These are phyloP conservation scores for Acanthosoma haemorrhoidale DNA, from an alignment of 2,888 invertebrate genomes.

Conservation along the genomic window DNA sequence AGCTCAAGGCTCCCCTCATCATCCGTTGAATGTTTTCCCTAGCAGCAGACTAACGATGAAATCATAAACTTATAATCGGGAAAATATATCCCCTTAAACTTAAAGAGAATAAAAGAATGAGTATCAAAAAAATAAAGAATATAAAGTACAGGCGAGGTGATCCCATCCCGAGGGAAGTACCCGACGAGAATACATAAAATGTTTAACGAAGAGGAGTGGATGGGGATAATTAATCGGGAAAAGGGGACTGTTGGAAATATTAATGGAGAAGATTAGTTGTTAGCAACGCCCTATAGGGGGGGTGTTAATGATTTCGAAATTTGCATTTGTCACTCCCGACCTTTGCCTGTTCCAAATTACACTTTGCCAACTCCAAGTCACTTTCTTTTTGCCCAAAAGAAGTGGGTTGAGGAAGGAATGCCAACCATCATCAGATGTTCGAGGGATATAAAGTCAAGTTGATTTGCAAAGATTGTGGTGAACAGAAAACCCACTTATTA, in stretches of 20 bases:
- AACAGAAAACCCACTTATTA: too few species aligned
- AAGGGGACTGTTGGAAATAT: neutral
- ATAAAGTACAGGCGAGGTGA: neutral
- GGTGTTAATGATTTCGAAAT: neutral
- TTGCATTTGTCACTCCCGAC: neutral
- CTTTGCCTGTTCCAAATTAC: neutral
- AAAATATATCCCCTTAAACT: neutral
- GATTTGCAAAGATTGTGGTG: too few species aligned
- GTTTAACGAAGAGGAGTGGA: conserved; percentile 3
- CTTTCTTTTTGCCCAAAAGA: too few species aligned
- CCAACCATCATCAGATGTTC: too few species aligned
- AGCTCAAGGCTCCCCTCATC: neutral
- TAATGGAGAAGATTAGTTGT: neutral
- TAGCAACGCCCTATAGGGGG: neutral
- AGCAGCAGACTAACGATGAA: neutral
- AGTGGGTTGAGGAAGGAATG: too few species aligned
- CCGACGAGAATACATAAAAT: neutral
- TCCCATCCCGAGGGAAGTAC: too few species aligned
- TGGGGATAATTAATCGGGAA: neutral
- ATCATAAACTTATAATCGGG: neutral
- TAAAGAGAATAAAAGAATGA: neutral
- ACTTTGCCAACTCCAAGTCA: neutral
- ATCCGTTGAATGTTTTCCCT: neutral
- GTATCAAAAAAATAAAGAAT: too few species aligned
- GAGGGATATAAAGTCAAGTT: too few species aligned